Evolutionary conservation across 64 coral and sea anemone species (phyloP), one percentile per base, ranked within the genome.

Genomic region (Actinia tenebrosa): DNA sequence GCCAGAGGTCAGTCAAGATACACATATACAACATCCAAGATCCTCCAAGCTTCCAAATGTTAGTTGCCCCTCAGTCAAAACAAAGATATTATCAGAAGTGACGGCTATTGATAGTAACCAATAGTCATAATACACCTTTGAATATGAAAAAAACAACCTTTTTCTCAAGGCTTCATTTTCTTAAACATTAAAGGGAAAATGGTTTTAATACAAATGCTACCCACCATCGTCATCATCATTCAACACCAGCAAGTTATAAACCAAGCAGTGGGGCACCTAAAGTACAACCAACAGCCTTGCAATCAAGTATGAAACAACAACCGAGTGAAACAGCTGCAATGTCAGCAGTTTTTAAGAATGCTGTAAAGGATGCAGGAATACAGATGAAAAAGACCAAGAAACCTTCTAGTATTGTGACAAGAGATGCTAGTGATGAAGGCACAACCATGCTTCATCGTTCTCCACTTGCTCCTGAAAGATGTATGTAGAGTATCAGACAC

Each of bases 351-450:
- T 81, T 81, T 53, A 81, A 23, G 53, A 18, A 81, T 81, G 79
- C 79, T n/a, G 6, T 63, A 43, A 55, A 85, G 25, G 22, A 54
- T 59, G 23, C 60, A 61, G 83, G 83, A 30, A 44, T 85, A 11
- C 83, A 58, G 60, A 22, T 61, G 26, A 85, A 85, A 26, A 85
- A 27, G 17, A 19, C 83, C 7, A 59, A 3, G 16, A 55, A 85
- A 54, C 44, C 79, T 50, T 7, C 45, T n/a, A 26, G 16, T 47
- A 8, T 83, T 23, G 53, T 79, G 1, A 93, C 80, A 68, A 88
- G 88, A 64, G 94, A 96, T 88, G 88, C 80, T 11, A 96, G 94
- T 62, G 94, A 96, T 17, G 94, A 93, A 61, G 94, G 86, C 5
- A 60, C 15, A 10, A 93, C 84, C 25, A 81, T 96, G 56, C 45